phyloP scores from a whole-genome alignment of 1,140 invertebrate genomes.

The Ceratosolen solmsi region DNA sequence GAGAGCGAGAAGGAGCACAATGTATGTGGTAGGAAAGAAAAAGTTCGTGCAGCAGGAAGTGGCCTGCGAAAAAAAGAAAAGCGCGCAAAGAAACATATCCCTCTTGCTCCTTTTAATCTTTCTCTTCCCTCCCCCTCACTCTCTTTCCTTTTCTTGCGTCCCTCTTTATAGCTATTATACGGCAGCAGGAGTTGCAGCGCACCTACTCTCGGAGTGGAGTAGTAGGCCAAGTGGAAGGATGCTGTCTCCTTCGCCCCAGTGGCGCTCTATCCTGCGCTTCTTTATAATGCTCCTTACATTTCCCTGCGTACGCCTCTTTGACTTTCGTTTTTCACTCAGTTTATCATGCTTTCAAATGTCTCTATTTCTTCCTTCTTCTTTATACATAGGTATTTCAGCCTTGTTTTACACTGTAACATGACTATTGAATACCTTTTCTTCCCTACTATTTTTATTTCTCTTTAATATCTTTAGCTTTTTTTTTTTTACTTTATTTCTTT shows the following conservation, averaged over 20 bases:
- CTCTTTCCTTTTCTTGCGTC: neutral
- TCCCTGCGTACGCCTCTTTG: neutral
- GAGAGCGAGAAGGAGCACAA: neutral
- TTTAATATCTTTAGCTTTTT: neutral
- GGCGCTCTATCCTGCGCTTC: conserved; percentile 5
- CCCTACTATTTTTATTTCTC: neutral
- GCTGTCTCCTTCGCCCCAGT: conserved; percentile 30
- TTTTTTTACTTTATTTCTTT: too few relatives aligned
- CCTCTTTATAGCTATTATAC: conserved; percentile 10
- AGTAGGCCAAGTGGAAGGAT: conserved; percentile 71
- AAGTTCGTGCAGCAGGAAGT: conserved; percentile 30
- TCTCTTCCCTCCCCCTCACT: neutral
- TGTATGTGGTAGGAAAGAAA: neutral
- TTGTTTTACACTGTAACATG: neutral
- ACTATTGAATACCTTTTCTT: neutral
- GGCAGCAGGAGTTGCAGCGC: conserved; percentile 14
- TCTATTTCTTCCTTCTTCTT: neutral
- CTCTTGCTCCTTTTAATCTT: conserved; percentile 1
- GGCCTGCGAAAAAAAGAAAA: neutral
- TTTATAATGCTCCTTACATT: neutral
- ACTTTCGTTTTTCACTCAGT: conserved; percentile 1
- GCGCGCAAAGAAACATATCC: neutral
- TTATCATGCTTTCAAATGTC: neutral
- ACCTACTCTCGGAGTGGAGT: conserved; percentile 62
- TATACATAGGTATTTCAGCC: neutral